These are phyloP conservation scores for Gorsachius magnificus DNA, from an alignment of 2,797 vertebrate species.

Conservation along the genomic window DNA sequence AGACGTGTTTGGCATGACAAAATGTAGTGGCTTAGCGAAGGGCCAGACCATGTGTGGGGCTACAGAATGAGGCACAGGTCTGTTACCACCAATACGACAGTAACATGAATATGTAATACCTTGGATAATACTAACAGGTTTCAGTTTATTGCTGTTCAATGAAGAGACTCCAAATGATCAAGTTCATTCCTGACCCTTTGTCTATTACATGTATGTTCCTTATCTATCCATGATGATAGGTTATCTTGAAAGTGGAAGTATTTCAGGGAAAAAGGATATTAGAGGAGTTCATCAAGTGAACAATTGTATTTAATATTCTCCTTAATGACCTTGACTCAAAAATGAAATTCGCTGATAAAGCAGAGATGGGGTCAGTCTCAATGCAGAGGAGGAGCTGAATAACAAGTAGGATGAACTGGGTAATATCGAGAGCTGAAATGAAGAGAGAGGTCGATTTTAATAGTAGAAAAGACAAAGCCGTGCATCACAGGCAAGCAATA, in stretches of 20 bases:
- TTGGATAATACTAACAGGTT: background rate
- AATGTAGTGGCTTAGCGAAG: background rate
- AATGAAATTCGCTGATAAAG: conserved; percentile 50
- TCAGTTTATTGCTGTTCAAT: background rate
- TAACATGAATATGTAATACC: background rate
- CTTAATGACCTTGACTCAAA: conserved; percentile 9
- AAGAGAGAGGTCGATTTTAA: conserved; percentile 26
- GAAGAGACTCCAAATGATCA: background rate
- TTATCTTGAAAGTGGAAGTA: conserved; percentile 30
- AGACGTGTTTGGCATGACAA: background rate
- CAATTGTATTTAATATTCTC: conserved; percentile 51
- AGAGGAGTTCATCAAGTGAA: conserved; percentile 50
- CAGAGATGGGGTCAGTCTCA: conserved; percentile 40
- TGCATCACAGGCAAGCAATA: conserved; percentile 5
- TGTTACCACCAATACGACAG: background rate
- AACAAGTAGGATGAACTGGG: conserved; percentile 10
- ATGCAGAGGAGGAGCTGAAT: conserved; percentile 20
- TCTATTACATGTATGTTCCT: background rate
- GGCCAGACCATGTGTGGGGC: background rate
- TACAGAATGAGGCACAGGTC: background rate
- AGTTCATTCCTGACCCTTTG: background rate
- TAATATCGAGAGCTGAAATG: background rate
- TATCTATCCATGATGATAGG: background rate
- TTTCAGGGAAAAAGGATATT: conserved; percentile 41
- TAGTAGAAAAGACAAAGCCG: background rate